Conservation (phyloP, 1,140 invertebrate species). For the Drosophila santomea region DNA sequence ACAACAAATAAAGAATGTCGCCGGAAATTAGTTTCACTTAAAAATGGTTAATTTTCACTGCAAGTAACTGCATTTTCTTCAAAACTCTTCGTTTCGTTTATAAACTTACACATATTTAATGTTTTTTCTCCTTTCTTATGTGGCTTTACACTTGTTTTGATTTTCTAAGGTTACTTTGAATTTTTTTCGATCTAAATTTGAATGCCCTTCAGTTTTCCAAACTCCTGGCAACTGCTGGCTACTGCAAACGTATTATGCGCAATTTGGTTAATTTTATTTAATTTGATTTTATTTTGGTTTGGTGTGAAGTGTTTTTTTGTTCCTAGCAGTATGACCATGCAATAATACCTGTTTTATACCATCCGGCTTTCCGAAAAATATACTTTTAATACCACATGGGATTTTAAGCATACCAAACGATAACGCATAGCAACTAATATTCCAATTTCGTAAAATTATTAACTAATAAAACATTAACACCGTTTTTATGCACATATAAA, state of each 20-base stretch:
- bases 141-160: constrained; percentile 30
- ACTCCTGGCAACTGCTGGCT: constrained; percentile 25
- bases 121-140: constrained; percentile 1
- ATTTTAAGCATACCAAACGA: too few relatives aligned
- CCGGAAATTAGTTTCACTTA: constrained; percentile 13
- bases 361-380: too few relatives aligned
- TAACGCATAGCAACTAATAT: too few relatives aligned
- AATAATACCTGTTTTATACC: too few relatives aligned
- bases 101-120: constrained; percentile 43
- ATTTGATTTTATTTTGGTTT: too few relatives aligned
- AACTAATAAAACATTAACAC: too few relatives aligned
- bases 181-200: constrained; percentile 15
- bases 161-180: constrained; percentile 18
- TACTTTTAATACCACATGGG: too few relatives aligned
- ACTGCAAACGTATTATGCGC: constrained; percentile 25
- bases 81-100: background rate
- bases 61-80: background rate
- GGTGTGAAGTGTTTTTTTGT: too few relatives aligned
- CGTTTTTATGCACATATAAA: too few relatives aligned
- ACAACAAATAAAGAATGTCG: constrained; percentile 29
- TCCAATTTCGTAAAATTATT: too few relatives aligned
- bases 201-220: background rate
- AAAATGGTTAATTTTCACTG: background rate
- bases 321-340: too few relatives aligned
- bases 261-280: background rate